Evolutionary conservation across 2,113 vertebrate genomes (phyloP).

Genomic region (Chauna torquata): DNA sequence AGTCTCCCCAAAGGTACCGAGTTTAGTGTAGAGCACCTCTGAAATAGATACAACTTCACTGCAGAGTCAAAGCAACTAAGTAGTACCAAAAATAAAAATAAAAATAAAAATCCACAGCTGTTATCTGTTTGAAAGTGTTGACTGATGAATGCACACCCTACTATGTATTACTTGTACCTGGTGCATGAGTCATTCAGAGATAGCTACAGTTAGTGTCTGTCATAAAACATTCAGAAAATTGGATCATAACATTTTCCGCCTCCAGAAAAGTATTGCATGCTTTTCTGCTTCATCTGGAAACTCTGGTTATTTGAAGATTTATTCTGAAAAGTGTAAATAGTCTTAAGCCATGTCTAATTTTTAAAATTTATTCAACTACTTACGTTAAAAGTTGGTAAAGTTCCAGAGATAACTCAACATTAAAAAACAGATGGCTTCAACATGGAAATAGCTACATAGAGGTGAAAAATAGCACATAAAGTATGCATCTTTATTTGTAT

Average conservation of each 20-base stretch:
- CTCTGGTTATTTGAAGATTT: slow-evolving; percentile 5
- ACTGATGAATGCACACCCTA: background rate
- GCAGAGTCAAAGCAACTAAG: background rate
- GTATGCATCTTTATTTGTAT: slow-evolving; percentile 12
- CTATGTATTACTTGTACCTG: background rate
- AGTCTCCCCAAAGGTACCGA: background rate
- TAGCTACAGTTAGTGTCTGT: background rate
- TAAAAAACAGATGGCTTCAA: background rate
- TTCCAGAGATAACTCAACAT: background rate
- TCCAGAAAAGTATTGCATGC: background rate
- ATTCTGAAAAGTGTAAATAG: background rate
- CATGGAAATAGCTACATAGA: background rate
- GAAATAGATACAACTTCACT: background rate
- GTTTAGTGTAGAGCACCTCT: background rate
- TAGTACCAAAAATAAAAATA: background rate
- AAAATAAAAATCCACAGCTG: background rate
- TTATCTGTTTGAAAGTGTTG: background rate
- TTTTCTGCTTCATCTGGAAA: background rate
- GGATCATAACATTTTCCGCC: background rate
- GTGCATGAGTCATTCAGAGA: background rate
- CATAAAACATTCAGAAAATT: slow-evolving; percentile 49
- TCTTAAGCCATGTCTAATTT: background rate
- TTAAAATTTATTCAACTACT: background rate
- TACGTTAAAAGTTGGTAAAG: background rate
- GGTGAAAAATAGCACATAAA: background rate